Evolutionary conservation across 1,140 invertebrate genomes (phyloP).

Genomic region (Riptortus pedestris): DNA sequence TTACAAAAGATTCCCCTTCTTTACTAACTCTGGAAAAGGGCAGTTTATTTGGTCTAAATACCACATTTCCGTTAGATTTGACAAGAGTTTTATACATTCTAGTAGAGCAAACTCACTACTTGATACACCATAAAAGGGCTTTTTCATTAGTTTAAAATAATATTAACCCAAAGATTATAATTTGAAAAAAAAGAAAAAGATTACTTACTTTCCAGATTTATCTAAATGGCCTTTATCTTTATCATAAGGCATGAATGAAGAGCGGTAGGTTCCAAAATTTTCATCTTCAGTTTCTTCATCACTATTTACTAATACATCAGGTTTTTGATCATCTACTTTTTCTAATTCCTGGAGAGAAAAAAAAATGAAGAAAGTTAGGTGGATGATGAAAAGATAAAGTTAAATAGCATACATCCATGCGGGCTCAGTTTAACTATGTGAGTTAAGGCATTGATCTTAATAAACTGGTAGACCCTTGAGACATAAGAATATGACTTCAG

Average conservation of each 20-base stretch:
- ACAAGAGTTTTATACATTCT: too few species aligned
- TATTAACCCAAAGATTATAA: neutral
- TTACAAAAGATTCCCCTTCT: too few species aligned
- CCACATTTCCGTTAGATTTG: too few species aligned
- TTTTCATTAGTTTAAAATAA: too few species aligned
- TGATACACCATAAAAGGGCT: too few species aligned
- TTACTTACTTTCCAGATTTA: conserved; percentile 51
- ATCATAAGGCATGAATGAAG: conserved; percentile 44
- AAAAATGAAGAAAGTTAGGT: conserved; percentile 20
- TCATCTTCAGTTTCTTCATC: conserved; percentile 50
- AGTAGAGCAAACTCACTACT: too few species aligned
- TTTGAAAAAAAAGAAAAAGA: neutral
- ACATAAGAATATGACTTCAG: too few species aligned
- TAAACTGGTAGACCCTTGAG: too few species aligned
- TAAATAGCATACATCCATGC: neutral
- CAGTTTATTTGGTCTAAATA: too few species aligned
- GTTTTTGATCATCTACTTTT: conserved; percentile 52
- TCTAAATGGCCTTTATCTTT: conserved; percentile 57
- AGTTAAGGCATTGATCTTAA: neutral
- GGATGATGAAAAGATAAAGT: neutral
- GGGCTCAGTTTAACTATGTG: neutral
- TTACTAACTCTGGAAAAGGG: too few species aligned
- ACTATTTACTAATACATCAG: conserved; percentile 56
- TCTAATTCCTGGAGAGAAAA: conserved; percentile 40
- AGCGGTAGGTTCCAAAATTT: conserved; percentile 44